Percentiles rank a stretch among this genome's conserved stretches.
Conservation (phyloP, 2,888 invertebrate genomes). For the Spilosoma lubricipeda region DNA sequence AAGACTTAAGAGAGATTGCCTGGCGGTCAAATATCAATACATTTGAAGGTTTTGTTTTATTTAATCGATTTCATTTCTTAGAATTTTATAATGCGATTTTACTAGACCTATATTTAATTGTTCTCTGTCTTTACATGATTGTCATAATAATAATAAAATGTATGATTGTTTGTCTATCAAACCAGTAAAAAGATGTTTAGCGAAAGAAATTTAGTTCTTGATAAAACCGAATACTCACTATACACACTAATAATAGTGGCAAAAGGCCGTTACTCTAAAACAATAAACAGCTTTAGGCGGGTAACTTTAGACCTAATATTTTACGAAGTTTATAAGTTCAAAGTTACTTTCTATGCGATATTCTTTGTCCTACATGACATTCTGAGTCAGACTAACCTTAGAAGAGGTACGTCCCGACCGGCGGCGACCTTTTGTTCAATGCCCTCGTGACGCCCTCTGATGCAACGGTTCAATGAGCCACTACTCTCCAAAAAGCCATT, state of each 20-base stretch:
- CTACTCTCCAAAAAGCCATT: neutral
- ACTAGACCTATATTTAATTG: no score
- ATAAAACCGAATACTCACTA: neutral
- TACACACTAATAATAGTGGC: neutral
- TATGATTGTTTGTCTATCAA: neutral
- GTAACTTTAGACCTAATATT: conserved; percentile 5
- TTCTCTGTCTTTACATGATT: neutral
- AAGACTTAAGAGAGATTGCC: neutral
- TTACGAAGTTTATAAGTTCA: neutral
- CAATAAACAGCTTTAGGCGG: neutral
- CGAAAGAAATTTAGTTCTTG: neutral
- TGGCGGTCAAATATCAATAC: neutral
- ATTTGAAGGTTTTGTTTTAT: neutral
- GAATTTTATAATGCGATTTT: no score
- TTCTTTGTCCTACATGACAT: conserved; percentile 13
- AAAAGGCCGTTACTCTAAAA: neutral
- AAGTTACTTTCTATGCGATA: neutral
- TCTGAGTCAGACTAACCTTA: conserved; percentile 29
- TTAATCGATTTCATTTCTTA: no score
- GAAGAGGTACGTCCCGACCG: conserved; percentile 56
- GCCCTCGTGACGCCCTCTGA: conserved; percentile 18
- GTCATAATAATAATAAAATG: neutral
- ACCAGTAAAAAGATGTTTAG: neutral
- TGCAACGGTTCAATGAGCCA: conserved; percentile 25
- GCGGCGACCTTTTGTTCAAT: conserved; percentile 66